Evolutionary conservation across 2,797 vertebrate genomes (phyloP).

Genomic region (Spinus olivaceus): DNA sequence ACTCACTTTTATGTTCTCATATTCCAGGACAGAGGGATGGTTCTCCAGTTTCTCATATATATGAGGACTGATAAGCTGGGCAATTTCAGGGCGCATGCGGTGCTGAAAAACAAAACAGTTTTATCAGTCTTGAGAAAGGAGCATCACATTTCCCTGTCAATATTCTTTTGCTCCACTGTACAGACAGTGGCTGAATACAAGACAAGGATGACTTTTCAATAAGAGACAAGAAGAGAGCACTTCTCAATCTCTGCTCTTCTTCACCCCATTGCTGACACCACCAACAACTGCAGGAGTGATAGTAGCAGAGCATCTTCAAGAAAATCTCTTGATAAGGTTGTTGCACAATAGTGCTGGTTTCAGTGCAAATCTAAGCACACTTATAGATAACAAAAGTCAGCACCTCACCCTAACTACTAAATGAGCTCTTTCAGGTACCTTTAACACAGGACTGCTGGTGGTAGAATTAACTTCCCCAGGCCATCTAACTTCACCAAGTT

Average conservation of each 20-base stretch:
- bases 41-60: slow-evolving; percentile 89
- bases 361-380: not conserved
- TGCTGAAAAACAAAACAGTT: slow-evolving; percentile 78
- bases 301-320: not conserved
- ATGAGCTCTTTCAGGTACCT: not conserved
- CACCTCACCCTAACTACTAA: not conserved
- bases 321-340: not conserved
- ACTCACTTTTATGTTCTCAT: slow-evolving; percentile 88
- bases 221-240: not conserved
- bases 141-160: not conserved
- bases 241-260: not conserved
- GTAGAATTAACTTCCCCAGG: not conserved
- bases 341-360: not conserved
- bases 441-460: not conserved
- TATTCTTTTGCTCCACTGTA: not conserved
- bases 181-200: not conserved
- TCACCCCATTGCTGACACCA: not conserved
- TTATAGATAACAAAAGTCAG: not conserved
- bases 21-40: slow-evolving; percentile 88
- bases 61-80: slow-evolving; percentile 87
- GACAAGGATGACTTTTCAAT: not conserved
- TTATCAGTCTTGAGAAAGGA: not conserved
- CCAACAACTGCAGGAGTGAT: not conserved
- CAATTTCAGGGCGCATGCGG: slow-evolving; percentile 94
- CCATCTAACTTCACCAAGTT: not conserved